Evolutionary conservation across 2,888 invertebrate species (phyloP).

Genomic region (Polymixis lichenea): DNA sequence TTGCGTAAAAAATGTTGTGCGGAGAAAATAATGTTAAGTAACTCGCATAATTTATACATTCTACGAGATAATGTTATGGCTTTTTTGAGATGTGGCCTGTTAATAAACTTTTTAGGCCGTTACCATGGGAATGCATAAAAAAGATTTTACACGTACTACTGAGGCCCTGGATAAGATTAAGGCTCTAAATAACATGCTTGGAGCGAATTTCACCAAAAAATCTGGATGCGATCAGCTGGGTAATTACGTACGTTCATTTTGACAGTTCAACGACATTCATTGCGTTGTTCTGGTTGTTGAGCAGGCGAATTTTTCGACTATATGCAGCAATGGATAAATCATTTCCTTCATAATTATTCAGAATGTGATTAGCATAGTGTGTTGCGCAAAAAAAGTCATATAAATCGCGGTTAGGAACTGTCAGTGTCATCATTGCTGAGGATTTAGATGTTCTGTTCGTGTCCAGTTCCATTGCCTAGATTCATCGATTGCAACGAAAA

Average conservation of each 20-base stretch:
- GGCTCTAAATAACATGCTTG: not conserved
- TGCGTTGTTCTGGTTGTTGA: no score
- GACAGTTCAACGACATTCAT: no score
- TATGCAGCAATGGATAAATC: no score
- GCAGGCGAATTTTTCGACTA: no score
- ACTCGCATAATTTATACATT: slow-evolving; percentile 61
- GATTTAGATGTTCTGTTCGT: not conserved
- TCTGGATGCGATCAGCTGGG: not conserved
- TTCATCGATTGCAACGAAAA: not conserved
- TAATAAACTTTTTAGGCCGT: slow-evolving; percentile 34
- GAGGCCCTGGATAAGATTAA: no score
- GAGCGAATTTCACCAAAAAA: not conserved
- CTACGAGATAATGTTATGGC: slow-evolving; percentile 22
- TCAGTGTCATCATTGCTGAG: not conserved
- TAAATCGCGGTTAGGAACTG: not conserved
- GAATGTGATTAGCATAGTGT: no score
- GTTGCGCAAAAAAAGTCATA: no score
- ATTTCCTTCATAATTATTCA: no score
- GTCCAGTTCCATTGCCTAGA: not conserved
- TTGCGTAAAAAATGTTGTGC: slow-evolving; percentile 49
- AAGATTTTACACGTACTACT: not conserved
- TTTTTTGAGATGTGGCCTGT: slow-evolving; percentile 39
- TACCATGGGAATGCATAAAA: not conserved
- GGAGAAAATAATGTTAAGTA: slow-evolving; percentile 47
- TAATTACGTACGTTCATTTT: no score